Evolutionary conservation across 2,113 vertebrate genomes (phyloP).

Genomic region (Dicaeum eximium): DNA sequence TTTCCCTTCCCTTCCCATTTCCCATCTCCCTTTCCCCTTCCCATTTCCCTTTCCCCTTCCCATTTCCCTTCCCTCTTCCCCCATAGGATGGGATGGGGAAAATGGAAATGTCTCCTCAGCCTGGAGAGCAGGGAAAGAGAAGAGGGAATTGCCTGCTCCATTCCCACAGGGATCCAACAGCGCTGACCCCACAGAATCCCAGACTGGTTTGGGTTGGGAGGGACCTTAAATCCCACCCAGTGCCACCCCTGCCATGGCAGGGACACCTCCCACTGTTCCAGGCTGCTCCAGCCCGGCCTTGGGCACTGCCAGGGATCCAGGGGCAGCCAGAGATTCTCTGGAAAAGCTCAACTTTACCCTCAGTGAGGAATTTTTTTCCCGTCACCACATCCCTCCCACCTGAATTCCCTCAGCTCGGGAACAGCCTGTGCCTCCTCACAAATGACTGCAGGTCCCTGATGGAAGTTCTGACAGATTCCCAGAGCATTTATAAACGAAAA

Average conservation of each 20-base stretch:
- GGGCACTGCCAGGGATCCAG: not conserved
- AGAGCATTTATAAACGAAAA: not conserved
- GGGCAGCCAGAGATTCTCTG: not conserved
- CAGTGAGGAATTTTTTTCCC: not conserved
- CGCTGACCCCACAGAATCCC: not conserved
- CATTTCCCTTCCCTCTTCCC: too few relatives aligned
- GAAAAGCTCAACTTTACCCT: not conserved
- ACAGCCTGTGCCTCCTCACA: not conserved
- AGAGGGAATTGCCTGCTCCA: not conserved
- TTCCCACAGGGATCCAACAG: not conserved
- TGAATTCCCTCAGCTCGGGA: not conserved
- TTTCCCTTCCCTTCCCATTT: not conserved
- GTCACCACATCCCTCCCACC: not conserved
- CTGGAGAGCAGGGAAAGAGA: not conserved
- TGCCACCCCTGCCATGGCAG: not conserved
- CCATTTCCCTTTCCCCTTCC: not conserved
- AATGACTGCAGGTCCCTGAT: not conserved
- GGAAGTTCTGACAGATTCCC: not conserved
- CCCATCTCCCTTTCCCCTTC: too few relatives aligned
- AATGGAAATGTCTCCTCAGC: not conserved
- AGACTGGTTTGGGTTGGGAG: not conserved
- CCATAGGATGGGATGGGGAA: accelerated
- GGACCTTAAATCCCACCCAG: not conserved
- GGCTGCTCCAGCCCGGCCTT: not conserved
- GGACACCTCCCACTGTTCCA: not conserved